Evolutionary conservation across 1,140 invertebrate species (phyloP).

Genomic region (Ips typographus): DNA sequence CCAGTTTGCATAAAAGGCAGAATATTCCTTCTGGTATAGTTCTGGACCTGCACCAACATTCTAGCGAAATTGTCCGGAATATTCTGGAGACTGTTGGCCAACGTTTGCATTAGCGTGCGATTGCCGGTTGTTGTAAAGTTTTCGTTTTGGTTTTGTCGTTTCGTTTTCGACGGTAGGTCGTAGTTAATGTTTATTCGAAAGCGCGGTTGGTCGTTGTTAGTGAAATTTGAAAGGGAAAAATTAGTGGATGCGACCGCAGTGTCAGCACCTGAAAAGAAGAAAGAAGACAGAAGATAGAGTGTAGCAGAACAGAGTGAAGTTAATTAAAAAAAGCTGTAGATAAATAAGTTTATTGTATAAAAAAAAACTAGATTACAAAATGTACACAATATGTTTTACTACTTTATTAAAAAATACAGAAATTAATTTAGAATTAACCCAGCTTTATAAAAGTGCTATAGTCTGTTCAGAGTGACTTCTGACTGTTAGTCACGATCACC

Average conservation of each 20-base stretch:
- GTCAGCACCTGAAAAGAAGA: constrained; percentile 21
- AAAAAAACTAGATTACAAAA: too few species aligned
- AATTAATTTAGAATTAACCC: too few species aligned
- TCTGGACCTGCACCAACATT: constrained; percentile 28
- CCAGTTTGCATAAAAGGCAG: constrained; percentile 22
- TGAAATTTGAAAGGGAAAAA: constrained; percentile 3
- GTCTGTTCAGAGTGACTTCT: too few species aligned
- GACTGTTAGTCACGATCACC: too few species aligned
- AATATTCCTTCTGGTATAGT: constrained; percentile 32
- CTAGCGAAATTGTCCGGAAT: constrained; percentile 32
- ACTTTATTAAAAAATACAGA: too few species aligned
- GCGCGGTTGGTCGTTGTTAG: not conserved
- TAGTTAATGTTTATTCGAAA: constrained; percentile 21
- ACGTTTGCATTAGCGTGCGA: constrained; percentile 19
- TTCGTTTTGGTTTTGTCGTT: not conserved
- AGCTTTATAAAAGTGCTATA: too few species aligned
- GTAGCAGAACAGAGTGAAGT: too few species aligned
- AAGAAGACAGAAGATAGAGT: constrained; percentile 20
- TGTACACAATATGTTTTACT: too few species aligned
- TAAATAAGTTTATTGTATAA: too few species aligned
- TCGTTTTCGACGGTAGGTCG: not conserved
- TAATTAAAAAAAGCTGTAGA: too few species aligned
- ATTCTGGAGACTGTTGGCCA: constrained; percentile 30
- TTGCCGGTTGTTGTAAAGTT: not conserved
- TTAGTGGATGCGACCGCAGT: constrained; percentile 1